Evolutionary conservation across 53 echinoderm and acorn worm species (phyloP).

Genomic region (Echinometra lucunter): DNA sequence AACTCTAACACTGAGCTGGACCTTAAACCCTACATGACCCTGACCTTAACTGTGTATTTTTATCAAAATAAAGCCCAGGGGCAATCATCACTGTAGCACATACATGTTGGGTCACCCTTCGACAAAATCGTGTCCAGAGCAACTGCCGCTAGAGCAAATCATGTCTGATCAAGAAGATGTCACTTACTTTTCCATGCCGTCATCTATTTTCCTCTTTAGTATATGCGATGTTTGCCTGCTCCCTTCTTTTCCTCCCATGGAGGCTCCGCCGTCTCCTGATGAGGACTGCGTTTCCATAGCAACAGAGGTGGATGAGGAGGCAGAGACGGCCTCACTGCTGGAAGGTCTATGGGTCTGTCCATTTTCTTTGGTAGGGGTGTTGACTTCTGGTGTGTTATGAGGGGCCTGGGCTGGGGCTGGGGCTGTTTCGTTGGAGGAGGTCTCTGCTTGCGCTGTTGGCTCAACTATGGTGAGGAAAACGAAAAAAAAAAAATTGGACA

Average conservation of each 20-base stretch:
- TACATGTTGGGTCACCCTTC: neutral
- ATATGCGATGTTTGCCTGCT: slow-evolving; percentile 75
- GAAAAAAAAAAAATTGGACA: neutral
- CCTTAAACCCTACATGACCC: no score
- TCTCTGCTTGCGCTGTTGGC: neutral
- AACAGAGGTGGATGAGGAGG: neutral
- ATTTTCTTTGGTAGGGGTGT: slow-evolving; percentile 30
- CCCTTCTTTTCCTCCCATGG: neutral
- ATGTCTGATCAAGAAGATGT: neutral
- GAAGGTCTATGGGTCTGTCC: slow-evolving; percentile 19
- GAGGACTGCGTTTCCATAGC: neutral
- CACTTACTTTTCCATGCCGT: slow-evolving; percentile 98
- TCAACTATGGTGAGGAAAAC: neutral
- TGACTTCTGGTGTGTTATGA: neutral
- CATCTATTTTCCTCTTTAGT: slow-evolving; percentile 92
- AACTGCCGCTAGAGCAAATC: neutral
- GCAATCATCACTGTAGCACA: no score
- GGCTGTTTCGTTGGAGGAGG: neutral
- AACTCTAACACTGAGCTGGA: no score
- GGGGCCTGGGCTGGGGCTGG: neutral
- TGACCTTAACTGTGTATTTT: no score
- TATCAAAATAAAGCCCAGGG: no score
- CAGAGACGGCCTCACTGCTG: neutral
- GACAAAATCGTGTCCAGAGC: neutral
- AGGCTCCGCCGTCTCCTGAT: neutral